Conservation (phyloP, 2,797 vertebrate genomes). For the Catostomus latipinnis region DNA sequence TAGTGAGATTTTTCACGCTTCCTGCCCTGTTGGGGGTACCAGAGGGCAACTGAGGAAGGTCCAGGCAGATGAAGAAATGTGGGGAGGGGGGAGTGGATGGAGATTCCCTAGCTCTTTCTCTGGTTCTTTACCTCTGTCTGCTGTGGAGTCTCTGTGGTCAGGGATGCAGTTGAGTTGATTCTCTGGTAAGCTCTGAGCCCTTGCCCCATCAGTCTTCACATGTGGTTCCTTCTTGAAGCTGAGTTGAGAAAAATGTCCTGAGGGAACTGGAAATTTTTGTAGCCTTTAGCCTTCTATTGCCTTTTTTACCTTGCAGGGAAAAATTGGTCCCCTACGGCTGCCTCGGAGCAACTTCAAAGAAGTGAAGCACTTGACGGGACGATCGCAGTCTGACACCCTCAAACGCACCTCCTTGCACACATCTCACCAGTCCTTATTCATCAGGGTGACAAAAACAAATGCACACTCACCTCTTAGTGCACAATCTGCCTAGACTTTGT, state of each 20-base stretch:
- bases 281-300: constrained; percentile 58
- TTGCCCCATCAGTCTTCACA: constrained; percentile 56
- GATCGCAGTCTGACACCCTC: constrained; percentile 46
- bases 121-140: constrained; percentile 55
- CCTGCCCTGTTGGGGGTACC: constrained; percentile 78
- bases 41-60: constrained; percentile 65
- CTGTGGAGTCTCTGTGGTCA: constrained; percentile 25
- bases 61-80: constrained; percentile 66
- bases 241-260: constrained; percentile 56
- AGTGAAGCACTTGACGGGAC: constrained; percentile 51
- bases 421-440: constrained; percentile 52
- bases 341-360: constrained; percentile 53
- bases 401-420: constrained; percentile 44
- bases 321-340: constrained; percentile 41
- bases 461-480: constrained; percentile 55
- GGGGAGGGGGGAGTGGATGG: constrained; percentile 70
- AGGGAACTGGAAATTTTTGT: constrained; percentile 55
- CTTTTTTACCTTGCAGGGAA: constrained; percentile 55
- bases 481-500: constrained; percentile 56
- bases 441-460: constrained; percentile 56
- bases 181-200: constrained; percentile 48
- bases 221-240: constrained; percentile 43
- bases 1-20: constrained; percentile 84
- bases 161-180: constrained; percentile 54
- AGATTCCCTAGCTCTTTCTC: constrained; percentile 64